Evolutionary conservation across 2,113 vertebrate species (phyloP).

Genomic region (Chlorodrepanis virens): DNA sequence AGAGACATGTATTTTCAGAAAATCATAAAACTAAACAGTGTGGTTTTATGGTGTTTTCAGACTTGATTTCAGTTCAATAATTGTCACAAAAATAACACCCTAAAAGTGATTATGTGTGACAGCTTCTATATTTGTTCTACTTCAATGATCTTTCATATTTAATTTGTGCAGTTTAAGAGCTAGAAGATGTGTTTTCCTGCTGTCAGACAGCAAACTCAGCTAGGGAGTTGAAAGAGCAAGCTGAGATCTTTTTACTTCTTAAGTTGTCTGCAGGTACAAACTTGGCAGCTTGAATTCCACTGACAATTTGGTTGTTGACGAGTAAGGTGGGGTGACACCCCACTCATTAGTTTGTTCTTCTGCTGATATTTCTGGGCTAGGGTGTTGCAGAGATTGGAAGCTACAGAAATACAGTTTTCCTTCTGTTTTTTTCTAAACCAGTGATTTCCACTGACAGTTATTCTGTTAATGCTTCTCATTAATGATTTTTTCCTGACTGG

Average conservation of each 20-base stretch:
- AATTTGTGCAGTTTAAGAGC: constrained; percentile 19
- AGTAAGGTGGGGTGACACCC: background rate
- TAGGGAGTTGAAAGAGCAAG: background rate
- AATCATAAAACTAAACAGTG: background rate
- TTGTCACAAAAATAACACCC: background rate
- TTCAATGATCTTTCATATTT: constrained; percentile 31
- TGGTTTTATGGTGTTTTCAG: background rate
- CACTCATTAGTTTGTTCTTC: background rate
- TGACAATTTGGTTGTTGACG: background rate
- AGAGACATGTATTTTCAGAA: background rate
- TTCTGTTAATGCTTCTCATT: background rate
- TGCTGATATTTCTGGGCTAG: background rate
- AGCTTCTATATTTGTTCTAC: constrained; percentile 26
- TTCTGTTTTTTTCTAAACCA: background rate
- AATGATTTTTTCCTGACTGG: background rate
- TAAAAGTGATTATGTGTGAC: background rate
- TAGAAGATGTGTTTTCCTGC: background rate
- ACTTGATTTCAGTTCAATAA: background rate
- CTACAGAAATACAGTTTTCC: background rate
- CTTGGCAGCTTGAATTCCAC: background rate
- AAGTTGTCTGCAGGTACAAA: background rate
- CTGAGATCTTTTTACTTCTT: background rate
- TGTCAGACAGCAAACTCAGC: constrained; percentile 7
- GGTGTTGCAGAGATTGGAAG: background rate
- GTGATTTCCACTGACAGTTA: background rate